Base-by-base conservation (phyloP, 2,888 invertebrate genomes). In the Pachymerium ferrugineum region DNA sequence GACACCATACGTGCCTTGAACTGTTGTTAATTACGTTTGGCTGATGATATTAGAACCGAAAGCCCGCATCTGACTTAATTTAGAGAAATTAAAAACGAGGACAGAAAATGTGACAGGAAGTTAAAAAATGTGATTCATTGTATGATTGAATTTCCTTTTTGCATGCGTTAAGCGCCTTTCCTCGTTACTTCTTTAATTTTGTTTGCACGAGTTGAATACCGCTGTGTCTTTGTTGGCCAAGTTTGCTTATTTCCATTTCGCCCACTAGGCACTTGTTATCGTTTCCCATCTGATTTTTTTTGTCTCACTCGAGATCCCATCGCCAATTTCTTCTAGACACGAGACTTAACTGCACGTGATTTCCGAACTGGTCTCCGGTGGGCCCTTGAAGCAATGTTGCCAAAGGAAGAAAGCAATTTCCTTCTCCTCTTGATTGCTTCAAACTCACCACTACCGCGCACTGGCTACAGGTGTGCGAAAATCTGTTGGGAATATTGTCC, bases 311-410 rank as follows among this genome's bases (percentile, higher is more conserved):
- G 47, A 47, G 47, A 47, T 47, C 19, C 47, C 47, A 47, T 47
- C 47, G 47, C 47, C 47, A 47, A 47, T 47, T 47, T 47, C 47
- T 47, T 47, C 47, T 47, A 47, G 47, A 47, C 47, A 47, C 47
- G 47, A 47, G 47, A 47, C 47, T 47, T 47, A 47, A 47, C 47
- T 47, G 47, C 47, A 47, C 47, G 47, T 47, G 47, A 47, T 47
- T 47, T 47, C 47, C 47, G 47, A 47, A 47, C 47, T 47, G 47
- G 47, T 47, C 47, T 47, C 47, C 47, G 47, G 47, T 47, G 47
- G 47, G 47, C 47, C 47, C 47, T 47, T 47, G 47, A 47, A 47
- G 47, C 47, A 47, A 47, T 47, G 47, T 47, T 47, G 47, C 47
- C 47, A 47, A 47, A 47, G 47, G 47, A 47, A 47, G 47, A 47